Evolutionary conservation across 2,113 vertebrate species (phyloP).

Genomic region (Scortum barcoo): DNA sequence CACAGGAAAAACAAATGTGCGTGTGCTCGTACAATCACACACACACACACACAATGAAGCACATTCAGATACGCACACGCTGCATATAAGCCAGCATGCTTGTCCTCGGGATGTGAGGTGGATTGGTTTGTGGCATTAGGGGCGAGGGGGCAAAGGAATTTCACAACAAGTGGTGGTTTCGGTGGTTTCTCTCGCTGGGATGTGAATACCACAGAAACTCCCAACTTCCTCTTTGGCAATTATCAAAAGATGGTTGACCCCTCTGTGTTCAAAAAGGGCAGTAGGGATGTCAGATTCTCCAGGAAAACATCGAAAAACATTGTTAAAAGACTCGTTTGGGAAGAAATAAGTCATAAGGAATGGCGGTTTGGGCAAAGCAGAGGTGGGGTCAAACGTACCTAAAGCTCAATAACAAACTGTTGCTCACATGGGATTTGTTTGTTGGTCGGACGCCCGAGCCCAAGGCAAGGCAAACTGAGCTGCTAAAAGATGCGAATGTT

Average conservation of each 20-base stretch:
- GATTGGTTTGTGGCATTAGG: conserved; percentile 51
- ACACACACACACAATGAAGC: conserved; percentile 20
- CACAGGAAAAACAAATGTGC: conserved; percentile 61
- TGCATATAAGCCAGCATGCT: conserved; percentile 32
- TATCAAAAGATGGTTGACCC: conserved; percentile 58
- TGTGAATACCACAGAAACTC: conserved; percentile 58
- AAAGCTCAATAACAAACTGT: conserved; percentile 40
- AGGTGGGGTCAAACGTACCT: conserved; percentile 1
- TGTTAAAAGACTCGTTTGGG: conserved; percentile 43
- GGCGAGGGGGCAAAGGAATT: conserved; percentile 64
- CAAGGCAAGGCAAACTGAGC: conserved; percentile 28
- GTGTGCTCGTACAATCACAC: conserved; percentile 41
- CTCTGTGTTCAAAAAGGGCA: conserved; percentile 28
- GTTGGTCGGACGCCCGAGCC: conserved; percentile 31
- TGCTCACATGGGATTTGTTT: conserved; percentile 22
- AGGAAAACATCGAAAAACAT: conserved; percentile 25
- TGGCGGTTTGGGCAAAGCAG: conserved; percentile 24
- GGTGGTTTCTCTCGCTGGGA: conserved; percentile 67
- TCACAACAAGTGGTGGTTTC: conserved; percentile 76
- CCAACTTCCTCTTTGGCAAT: conserved; percentile 66
- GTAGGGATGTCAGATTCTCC: conserved; percentile 5
- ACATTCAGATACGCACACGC: conserved; percentile 27
- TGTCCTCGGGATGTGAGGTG: conserved; percentile 61
- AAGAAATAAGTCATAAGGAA: conserved; percentile 31
- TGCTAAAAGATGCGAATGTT: conserved; percentile 36